Evolutionary conservation across 53 echinoderm and acorn worm genomes (phyloP).

Genomic region (Luidia sarsii): DNA sequence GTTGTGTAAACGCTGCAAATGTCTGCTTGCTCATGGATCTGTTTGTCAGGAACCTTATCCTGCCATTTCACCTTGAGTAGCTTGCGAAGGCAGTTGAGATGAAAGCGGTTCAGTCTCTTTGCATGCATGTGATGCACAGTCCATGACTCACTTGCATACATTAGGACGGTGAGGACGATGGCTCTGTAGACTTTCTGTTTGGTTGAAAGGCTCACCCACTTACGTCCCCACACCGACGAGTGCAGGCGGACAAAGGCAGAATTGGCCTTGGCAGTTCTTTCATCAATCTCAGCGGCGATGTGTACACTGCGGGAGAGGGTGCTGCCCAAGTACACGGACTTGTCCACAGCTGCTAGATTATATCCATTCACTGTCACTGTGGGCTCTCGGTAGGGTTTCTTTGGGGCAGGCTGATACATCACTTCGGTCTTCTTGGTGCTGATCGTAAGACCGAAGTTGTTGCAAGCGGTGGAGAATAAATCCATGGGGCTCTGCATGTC

Average conservation of each 20-base stretch:
- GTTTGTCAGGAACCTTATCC: neutral
- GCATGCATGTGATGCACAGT: neutral
- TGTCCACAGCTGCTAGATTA: neutral
- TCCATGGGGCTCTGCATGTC: slow-evolving; percentile 16
- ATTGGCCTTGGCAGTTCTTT: neutral
- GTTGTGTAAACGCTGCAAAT: slow-evolving; percentile 5
- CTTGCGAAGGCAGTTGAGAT: neutral
- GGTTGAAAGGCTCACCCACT: neutral
- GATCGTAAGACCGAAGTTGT: slow-evolving; percentile 38
- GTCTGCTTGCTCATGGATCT: neutral
- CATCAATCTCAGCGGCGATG: neutral
- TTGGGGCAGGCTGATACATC: slow-evolving; percentile 19
- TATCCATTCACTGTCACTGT: neutral
- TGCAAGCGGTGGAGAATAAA: slow-evolving; percentile 2
- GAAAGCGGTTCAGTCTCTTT: neutral
- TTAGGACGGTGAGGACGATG: neutral
- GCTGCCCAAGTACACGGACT: slow-evolving; percentile 25
- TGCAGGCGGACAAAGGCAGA: neutral
- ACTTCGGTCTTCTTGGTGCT: slow-evolving; percentile 42
- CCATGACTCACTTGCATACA: neutral
- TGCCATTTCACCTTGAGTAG: slow-evolving; percentile 1
- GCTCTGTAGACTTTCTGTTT: neutral
- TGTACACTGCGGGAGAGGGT: neutral
- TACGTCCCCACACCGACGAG: neutral
- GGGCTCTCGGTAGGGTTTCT: neutral